Conservation (phyloP, 2,888 invertebrate genomes). For the Agrenia bidenticulata region DNA sequence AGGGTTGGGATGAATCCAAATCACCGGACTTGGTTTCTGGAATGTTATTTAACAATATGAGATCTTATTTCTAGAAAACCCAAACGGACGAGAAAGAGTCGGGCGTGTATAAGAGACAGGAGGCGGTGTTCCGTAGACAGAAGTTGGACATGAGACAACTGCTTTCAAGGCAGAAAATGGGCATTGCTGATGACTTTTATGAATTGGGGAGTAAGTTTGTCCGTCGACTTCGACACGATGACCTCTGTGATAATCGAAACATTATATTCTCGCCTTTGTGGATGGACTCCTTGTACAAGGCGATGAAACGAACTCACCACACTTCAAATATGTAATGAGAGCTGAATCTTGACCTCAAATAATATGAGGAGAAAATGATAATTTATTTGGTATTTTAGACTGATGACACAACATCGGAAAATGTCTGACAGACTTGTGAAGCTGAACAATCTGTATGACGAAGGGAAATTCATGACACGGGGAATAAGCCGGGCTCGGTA, state of each 20-base stretch:
- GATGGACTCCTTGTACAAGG: slow-evolving; percentile 46
- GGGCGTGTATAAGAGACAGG: slow-evolving; percentile 42
- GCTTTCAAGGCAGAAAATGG: slow-evolving; percentile 38
- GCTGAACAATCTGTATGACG: slow-evolving; percentile 28
- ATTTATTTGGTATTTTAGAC: slow-evolving; percentile 21
- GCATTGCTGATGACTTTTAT: slow-evolving; percentile 45
- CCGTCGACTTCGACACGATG: slow-evolving; percentile 46
- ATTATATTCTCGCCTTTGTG: slow-evolving; percentile 47
- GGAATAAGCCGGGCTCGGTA: slow-evolving; percentile 41
- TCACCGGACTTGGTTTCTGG: neutral
- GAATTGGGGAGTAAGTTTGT: slow-evolving; percentile 43
- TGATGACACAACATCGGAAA: slow-evolving; percentile 48
- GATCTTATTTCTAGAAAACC: slow-evolving; percentile 22
- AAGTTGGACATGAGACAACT: slow-evolving; percentile 49
- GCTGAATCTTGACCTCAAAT: neutral
- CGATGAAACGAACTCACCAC: slow-evolving; percentile 34
- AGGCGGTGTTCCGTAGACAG: slow-evolving; percentile 48
- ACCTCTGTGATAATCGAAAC: slow-evolving; percentile 37
- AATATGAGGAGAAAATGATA: neutral
- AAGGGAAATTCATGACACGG: slow-evolving; percentile 26
- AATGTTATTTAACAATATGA: neutral
- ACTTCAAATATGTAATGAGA: slow-evolving; percentile 40
- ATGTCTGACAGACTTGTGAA: slow-evolving; percentile 44
- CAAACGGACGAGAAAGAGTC: slow-evolving; percentile 34
- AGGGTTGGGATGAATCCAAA: slow-evolving; percentile 33